phyloP scores from a whole-genome alignment of 2,888 invertebrate species.

The Ennomos fuscantarius region DNA sequence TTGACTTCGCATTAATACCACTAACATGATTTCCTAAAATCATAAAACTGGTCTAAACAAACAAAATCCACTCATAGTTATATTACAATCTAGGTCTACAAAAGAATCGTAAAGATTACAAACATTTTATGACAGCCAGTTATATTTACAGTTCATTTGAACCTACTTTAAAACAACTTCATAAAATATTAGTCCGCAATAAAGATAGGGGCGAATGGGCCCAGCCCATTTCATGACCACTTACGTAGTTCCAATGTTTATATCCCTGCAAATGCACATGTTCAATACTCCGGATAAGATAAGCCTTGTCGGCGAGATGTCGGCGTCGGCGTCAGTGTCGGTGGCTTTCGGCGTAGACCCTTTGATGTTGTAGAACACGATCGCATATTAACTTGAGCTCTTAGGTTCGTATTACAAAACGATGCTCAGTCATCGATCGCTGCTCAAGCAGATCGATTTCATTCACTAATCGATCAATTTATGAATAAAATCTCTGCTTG shows the following conservation, averaged over 20 bases:
- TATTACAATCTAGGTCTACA: too few species aligned
- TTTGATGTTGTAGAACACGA: conserved; percentile 22
- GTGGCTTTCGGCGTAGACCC: conserved; percentile 13
- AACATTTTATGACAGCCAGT: too few species aligned
- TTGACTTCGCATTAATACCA: too few species aligned
- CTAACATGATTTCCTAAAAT: too few species aligned
- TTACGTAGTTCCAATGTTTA: conserved; percentile 24
- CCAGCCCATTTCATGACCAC: conserved; percentile 12
- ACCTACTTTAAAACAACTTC: background rate
- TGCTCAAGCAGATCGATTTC: too few species aligned
- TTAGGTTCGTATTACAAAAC: conserved; percentile 15
- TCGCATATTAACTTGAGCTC: too few species aligned
- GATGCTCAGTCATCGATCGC: too few species aligned
- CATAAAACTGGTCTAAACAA: too few species aligned
- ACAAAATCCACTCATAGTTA: too few species aligned
- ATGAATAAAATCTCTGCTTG: too few species aligned
- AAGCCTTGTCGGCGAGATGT: conserved; percentile 23
- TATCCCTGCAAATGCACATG: conserved; percentile 30
- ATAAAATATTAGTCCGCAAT: conserved; percentile 1
- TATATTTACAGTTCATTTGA: background rate
- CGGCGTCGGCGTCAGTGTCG: conserved; percentile 9
- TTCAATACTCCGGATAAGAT: conserved; percentile 33
- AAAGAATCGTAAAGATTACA: too few species aligned
- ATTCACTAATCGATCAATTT: too few species aligned
- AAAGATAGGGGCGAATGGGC: conserved; percentile 8